Evolutionary conservation across 1,140 invertebrate species (phyloP).

Genomic region (Bombus cullumanus): DNA sequence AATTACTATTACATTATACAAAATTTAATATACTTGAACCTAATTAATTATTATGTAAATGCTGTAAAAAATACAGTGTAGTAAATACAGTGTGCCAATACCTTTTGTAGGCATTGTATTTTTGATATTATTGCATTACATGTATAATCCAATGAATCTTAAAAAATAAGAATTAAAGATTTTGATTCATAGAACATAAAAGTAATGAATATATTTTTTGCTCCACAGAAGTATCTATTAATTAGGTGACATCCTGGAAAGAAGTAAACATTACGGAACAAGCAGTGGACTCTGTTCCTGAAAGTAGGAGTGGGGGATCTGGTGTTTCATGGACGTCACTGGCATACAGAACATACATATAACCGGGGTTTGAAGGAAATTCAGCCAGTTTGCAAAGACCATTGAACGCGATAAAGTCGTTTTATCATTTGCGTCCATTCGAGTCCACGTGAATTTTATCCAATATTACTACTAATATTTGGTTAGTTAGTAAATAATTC

Average conservation of each 20-base stretch:
- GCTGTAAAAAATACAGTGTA: too few species aligned
- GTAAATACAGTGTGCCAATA: too few species aligned
- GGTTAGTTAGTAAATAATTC: background rate
- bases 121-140: too few species aligned
- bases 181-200: background rate
- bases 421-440: background rate
- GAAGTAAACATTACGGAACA: slow-evolving; percentile 40
- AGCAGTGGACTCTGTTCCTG: slow-evolving; percentile 54
- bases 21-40: too few species aligned
- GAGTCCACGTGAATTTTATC: slow-evolving; percentile 26
- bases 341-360: slow-evolving; percentile 62
- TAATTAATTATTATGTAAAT: too few species aligned
- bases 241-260: background rate
- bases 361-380: slow-evolving; percentile 39
- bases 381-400: slow-evolving; percentile 45
- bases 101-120: too few species aligned
- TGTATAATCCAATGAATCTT: too few species aligned
- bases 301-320: slow-evolving; percentile 37
- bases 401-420: background rate
- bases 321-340: slow-evolving; percentile 31
- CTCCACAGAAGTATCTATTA: background rate
- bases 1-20: too few species aligned
- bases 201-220: background rate
- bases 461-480: background rate
- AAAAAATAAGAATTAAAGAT: background rate